A percentile compares a stretch with the other conserved stretches of the same genome.
Conservation (phyloP, 1,140 invertebrate genomes). For the Diachasma alloeum region DNA sequence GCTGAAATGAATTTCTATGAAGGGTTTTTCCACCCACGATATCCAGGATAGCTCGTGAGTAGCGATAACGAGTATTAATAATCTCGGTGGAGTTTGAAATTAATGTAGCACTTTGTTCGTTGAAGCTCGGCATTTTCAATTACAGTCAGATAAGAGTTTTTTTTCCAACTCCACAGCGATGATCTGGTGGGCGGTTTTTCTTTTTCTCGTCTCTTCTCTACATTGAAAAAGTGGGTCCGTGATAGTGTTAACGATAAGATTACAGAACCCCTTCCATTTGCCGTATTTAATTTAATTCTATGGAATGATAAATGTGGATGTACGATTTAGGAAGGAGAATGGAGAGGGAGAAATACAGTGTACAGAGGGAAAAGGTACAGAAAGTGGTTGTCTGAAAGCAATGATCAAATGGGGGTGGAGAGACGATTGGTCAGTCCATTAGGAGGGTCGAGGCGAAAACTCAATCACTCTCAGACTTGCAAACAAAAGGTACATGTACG, state of each 20-base stretch:
- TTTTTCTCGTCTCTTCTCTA: background rate
- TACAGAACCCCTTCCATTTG: background rate
- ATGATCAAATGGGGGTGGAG: background rate
- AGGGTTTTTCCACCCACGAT: constrained; percentile 31
- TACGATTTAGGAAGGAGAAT: background rate
- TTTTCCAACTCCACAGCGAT: background rate
- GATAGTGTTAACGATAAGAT: background rate
- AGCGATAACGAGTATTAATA: constrained; percentile 47
- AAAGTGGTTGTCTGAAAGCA: constrained; percentile 8
- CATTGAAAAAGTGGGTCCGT: background rate
- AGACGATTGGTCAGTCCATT: constrained; percentile 28
- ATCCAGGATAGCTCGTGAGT: background rate
- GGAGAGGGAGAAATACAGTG: background rate
- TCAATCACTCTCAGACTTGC: constrained; percentile 25
- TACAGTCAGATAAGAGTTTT: background rate
- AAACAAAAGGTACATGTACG: constrained; percentile 17
- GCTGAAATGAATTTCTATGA: constrained; percentile 43
- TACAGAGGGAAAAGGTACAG: background rate
- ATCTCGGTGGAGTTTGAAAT: constrained; percentile 38
- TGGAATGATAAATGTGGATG: background rate
- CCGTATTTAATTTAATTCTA: background rate
- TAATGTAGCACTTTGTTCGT: constrained; percentile 43
- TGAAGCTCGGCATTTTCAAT: constrained; percentile 21
- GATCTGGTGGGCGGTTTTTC: background rate
- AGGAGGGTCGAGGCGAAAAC: constrained; percentile 18